Percentiles rank a stretch among this genome's conserved stretches.
These are phyloP conservation scores for Thumatha senex DNA, from an alignment of 2,888 invertebrate genomes.

Conservation along the genomic window DNA sequence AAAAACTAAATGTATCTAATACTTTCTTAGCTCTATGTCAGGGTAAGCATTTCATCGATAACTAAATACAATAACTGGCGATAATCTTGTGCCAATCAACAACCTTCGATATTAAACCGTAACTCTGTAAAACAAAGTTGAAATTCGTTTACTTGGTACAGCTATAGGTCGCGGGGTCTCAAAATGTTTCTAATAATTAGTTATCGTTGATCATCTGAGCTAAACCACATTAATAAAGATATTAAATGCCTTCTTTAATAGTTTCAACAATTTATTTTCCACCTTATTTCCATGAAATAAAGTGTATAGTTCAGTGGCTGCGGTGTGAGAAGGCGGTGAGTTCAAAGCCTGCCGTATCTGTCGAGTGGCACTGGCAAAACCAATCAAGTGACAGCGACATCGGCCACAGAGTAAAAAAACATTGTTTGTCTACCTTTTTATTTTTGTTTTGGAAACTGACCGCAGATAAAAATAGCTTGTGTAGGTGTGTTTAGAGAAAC, in stretches of 20 bases:
- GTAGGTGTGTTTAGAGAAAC: constrained; percentile 13
- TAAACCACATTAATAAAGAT: constrained; percentile 44
- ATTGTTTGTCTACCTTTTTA: constrained; percentile 35
- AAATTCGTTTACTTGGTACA: constrained; percentile 11
- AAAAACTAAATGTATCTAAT: constrained; percentile 29
- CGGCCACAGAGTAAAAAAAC: constrained; percentile 37
- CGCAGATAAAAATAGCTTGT: constrained; percentile 25
- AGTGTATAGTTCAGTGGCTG: constrained; percentile 10
- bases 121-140: not conserved
- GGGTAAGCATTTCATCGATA: constrained; percentile 63
- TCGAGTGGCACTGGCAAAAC: constrained; percentile 66
- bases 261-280: constrained; percentile 3
- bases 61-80: constrained; percentile 77
- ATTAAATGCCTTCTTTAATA: constrained; percentile 39
- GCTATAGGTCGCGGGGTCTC: constrained; percentile 32
- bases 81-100: constrained; percentile 62
- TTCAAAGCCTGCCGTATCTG: constrained; percentile 67
- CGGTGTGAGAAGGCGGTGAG: constrained; percentile 53
- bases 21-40: constrained; percentile 36
- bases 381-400: constrained; percentile 70
- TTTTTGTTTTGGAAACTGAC: constrained; percentile 31
- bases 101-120: constrained; percentile 15
- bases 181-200: constrained; percentile 43
- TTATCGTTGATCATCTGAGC: constrained; percentile 44
- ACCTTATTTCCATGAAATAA: constrained; percentile 1